phyloP scores from a whole-genome alignment of 2,888 invertebrate species.

The Carabus problematicus region DNA sequence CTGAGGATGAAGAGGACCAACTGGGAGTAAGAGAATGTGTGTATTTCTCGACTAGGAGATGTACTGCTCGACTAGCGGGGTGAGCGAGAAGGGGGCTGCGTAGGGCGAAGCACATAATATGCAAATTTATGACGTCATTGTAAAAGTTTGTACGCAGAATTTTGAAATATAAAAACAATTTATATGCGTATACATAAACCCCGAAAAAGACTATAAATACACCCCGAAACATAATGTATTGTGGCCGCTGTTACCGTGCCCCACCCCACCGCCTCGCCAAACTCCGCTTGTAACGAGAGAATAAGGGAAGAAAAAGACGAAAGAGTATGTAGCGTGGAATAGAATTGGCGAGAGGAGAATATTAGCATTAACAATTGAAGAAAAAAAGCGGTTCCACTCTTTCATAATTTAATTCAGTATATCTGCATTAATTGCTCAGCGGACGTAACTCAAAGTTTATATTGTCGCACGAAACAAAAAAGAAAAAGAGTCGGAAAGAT shows the following conservation, averaged over 20 bases:
- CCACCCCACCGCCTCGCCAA: neutral
- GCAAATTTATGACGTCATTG: constrained; percentile 42
- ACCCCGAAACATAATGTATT: constrained; percentile 35
- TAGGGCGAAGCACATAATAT: constrained; percentile 38
- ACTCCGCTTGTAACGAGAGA: constrained; percentile 11
- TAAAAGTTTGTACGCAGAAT: constrained; percentile 43
- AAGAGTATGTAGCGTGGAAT: neutral
- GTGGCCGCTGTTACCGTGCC: constrained; percentile 1
- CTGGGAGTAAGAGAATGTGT: too few relatives aligned
- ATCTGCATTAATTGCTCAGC: constrained; percentile 40
- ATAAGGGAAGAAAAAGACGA: constrained; percentile 17
- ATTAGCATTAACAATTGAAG: constrained; percentile 37
- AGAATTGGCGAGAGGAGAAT: constrained; percentile 13
- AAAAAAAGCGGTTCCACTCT: constrained; percentile 30
- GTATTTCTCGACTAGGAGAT: neutral
- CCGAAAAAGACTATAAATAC: constrained; percentile 35
- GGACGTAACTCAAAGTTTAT: constrained; percentile 32
- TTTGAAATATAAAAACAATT: constrained; percentile 43
- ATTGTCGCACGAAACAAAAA: constrained; percentile 36
- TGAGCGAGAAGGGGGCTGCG: neutral
- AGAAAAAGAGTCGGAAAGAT: constrained; percentile 13
- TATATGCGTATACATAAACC: constrained; percentile 42
- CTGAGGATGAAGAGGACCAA: too few relatives aligned
- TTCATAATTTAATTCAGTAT: constrained; percentile 42
- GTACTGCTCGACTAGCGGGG: neutral